Evolutionary conservation across 2,797 vertebrate species (phyloP), one percentile per base, ranked within the genome.

Genomic region (Nannoperca australis): DNA sequence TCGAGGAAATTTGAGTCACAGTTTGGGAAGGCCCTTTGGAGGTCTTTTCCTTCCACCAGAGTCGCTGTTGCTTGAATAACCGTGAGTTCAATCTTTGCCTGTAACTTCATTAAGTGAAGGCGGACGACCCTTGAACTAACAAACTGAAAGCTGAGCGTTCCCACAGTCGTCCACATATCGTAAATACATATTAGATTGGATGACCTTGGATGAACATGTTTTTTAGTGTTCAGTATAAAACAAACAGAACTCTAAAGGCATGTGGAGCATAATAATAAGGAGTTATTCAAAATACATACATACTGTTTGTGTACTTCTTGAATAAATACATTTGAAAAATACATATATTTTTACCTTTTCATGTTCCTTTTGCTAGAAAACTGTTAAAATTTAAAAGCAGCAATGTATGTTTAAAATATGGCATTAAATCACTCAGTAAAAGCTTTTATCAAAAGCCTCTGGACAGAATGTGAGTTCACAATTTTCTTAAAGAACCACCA

Each of bases 261-360:
- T 65, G 60, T 36, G 42, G 32, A 54, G 51, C 56, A 70, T 54
- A 58, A 66, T 56, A 83, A 73, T 45, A 66, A 82, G 38, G 64
- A 88, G 75, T 91, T 92, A 83, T 87, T 92, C 36, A 79, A 90
- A 92, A 92, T 73, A 85, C 74, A 76, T 68, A 84, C 80, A 88
- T 88, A 88, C 68, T 72, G 78, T 74, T 45, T 55, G 66, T 87
- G 82, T 79, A 80, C 79, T 79, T 91, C 72, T 88, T 75, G 77
- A 94, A 95, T 95, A 95, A 95, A 95, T 95, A 84, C 61, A 88
- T 87, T 87, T 71, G 30, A 92, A 94, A 96, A 95, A 94, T 93
- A 94, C 88, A 90, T 83, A 83, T 90, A 60, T 85, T 84, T 87
- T 82, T 87, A 70, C 81, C 72, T 88, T 79, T 77, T 80, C 24